A percentile compares a stretch with the other conserved stretches of the same genome.
phyloP scores from a whole-genome alignment of 2,113 vertebrate genomes.

The Ciconia stormi region DNA sequence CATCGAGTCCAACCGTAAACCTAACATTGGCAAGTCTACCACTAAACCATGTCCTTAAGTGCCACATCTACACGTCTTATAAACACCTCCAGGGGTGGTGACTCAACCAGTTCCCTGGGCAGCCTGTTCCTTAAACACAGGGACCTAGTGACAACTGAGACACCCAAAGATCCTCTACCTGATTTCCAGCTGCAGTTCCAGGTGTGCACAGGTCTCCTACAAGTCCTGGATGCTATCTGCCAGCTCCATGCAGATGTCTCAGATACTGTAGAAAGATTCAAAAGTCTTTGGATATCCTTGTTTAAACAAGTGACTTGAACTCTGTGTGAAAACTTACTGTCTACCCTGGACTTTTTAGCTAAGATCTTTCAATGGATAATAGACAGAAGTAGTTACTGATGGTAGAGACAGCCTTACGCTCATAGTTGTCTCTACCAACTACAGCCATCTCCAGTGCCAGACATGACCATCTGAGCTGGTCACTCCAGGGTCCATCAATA shows the following conservation, averaged over 20 bases:
- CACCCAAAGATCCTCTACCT: background rate
- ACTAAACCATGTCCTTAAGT: background rate
- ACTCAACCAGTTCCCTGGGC: background rate
- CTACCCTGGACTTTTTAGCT: background rate
- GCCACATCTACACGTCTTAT: fast-evolving
- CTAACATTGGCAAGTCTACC: background rate
- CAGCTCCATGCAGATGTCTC: background rate
- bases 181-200: background rate
- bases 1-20: background rate
- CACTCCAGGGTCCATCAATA: background rate
- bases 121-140: background rate
- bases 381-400: background rate
- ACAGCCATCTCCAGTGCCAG: background rate
- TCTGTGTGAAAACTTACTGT: background rate
- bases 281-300: background rate
- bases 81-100: background rate
- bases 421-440: background rate
- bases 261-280: background rate
- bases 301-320: background rate
- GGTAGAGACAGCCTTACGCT: background rate
- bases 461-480: background rate
- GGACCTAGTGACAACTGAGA: background rate
- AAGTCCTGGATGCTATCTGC: background rate
- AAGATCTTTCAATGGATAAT: background rate
- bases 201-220: background rate